These are phyloP conservation scores for Helarctos malayanus DNA, from an alignment of 2,797 vertebrate species.

Conservation along the genomic window DNA sequence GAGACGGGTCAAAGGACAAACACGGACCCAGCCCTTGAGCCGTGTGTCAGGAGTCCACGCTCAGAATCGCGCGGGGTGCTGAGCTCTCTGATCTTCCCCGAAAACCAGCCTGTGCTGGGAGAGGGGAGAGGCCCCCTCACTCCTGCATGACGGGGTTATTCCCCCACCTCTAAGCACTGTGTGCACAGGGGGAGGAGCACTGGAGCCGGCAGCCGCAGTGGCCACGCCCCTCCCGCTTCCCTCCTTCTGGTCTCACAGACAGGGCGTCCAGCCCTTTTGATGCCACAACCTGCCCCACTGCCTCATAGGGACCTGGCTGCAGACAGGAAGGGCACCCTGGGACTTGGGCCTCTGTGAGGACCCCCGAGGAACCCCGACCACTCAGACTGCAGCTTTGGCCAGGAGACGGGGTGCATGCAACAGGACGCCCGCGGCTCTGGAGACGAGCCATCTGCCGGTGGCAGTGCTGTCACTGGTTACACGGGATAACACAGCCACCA, in stretches of 20 bases:
- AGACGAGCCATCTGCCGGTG: background rate
- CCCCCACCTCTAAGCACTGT: background rate
- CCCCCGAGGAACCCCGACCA: background rate
- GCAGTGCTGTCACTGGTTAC: background rate
- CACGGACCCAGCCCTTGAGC: background rate
- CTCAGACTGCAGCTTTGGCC: background rate
- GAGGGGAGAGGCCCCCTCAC: background rate
- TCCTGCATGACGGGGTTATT: background rate
- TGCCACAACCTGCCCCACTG: background rate
- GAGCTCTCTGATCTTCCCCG: background rate
- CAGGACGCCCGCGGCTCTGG: background rate
- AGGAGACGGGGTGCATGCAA: background rate
- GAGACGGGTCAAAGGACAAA: conserved; percentile 17
- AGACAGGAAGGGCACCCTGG: background rate
- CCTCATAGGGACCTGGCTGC: background rate
- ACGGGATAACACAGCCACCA: background rate
- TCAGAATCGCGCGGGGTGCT: background rate
- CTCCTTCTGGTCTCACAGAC: background rate
- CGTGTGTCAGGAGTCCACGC: background rate
- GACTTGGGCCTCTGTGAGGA: background rate
- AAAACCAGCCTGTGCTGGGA: background rate
- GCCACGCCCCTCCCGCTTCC: background rate
- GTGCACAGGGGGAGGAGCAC: background rate
- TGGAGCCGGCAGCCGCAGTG: background rate
- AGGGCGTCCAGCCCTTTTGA: background rate